Base-by-base conservation (phyloP, 2,888 invertebrate genomes). In the Fragum whitleyi region DNA sequence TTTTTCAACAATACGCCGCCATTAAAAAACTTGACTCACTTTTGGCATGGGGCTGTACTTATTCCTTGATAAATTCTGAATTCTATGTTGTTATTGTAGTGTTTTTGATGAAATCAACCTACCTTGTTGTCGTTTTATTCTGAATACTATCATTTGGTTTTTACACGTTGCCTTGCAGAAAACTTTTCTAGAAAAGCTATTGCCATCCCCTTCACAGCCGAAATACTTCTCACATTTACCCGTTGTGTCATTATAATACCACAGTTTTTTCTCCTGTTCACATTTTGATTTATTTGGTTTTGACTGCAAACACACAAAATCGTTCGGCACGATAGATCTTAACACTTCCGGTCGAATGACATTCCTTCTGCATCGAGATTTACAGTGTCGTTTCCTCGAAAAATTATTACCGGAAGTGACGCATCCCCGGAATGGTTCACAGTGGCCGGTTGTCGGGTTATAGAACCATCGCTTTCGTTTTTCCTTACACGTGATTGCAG, bases 391-490 rank as follows among this genome's bases (percentile, higher is more conserved):
- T 62, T 89, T 89, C 39, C 81, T 71, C n/a, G 59, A 76, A 55
- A 89, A 89, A 53, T 85, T 87, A 57, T 88, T 88, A 23, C 87
- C 87, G 29, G 67, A 53, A n/a, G 86, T 83, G n/a, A 70, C 77
- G 76, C 89, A 89, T 1, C 87, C 89, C 21, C 77, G 42, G 74
- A 87, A 88, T 55, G 83, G 79, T 21, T 78, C 68, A 69, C 89
- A 89, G 55, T 80, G 77, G 51, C 87, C 89, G 21, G 81, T 86
- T 77, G 84, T 80, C 5, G 79, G 71, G 61, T 86, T 85, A 62
- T 83, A 89, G 65, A 78, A 85, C 87, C 87, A 88, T 2, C 89
- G 79, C 67, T 79, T 82, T 19, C 80, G 79, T 77, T 79, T 72
- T 32, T 83, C 77, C 61, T 70, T 81, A 57, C 89, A 89, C 62